phyloP scores from a whole-genome alignment of 2,113 vertebrate species.

The Caranx ignobilis region DNA sequence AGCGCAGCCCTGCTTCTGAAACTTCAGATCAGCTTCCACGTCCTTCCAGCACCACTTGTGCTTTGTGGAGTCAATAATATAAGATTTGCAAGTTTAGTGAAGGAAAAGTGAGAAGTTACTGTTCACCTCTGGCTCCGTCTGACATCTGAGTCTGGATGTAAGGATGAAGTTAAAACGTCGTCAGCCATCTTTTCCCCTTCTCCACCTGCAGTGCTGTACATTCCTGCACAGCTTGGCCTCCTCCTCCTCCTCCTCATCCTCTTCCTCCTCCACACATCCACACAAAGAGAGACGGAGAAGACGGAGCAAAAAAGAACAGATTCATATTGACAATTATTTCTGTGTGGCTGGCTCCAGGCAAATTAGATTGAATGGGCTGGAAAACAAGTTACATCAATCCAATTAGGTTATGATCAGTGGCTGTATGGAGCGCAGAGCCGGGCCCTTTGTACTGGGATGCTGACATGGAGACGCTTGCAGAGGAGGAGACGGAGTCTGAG shows the following conservation, averaged over 20 bases:
- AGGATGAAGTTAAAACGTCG: no score
- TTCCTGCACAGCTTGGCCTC: constrained; percentile 53
- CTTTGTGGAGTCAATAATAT: no score
- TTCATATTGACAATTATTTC: constrained; percentile 70
- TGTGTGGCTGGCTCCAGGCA: constrained; percentile 72
- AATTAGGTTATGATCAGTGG: constrained; percentile 71
- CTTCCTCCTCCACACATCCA: constrained; percentile 29
- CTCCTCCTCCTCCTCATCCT: constrained; percentile 24
- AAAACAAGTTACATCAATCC: constrained; percentile 75
- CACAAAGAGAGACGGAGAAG: constrained; percentile 27
- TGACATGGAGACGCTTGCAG: constrained; percentile 15
- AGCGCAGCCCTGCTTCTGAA: no score
- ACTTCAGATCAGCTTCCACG: no score
- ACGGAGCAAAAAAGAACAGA: constrained; percentile 24
- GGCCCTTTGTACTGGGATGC: constrained; percentile 23
- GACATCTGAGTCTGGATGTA: no score
- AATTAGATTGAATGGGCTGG: constrained; percentile 74
- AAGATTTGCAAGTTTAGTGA: no score
- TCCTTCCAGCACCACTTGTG: no score
- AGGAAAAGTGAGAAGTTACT: no score
- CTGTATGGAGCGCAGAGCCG: constrained; percentile 31
- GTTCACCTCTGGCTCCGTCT: no score
- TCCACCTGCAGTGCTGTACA: constrained; percentile 13
- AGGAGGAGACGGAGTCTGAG: constrained; percentile 56
- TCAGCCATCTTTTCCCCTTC: not conserved